These are phyloP conservation scores for Amblyopsis rosae DNA, from an alignment of 2,113 vertebrate genomes.

Conservation along the genomic window DNA sequence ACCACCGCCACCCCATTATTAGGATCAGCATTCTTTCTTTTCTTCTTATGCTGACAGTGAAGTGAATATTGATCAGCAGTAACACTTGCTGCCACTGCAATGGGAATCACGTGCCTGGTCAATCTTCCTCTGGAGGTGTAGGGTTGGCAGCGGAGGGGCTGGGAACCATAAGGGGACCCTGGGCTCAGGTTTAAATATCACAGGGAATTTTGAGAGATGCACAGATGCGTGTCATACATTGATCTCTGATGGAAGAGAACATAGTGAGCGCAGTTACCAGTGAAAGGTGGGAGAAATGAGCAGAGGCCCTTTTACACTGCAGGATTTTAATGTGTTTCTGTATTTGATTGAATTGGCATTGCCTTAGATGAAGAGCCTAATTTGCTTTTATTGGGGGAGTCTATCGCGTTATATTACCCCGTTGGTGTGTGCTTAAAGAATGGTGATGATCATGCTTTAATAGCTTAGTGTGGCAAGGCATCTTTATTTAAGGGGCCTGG, in stretches of 20 bases:
- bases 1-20: not conserved
- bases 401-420: constrained; percentile 37
- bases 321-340: constrained; percentile 32
- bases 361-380: constrained; percentile 53
- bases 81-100: constrained; percentile 61
- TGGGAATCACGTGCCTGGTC: constrained; percentile 54
- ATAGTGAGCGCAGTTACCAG: constrained; percentile 57
- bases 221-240: constrained; percentile 68
- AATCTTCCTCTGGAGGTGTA: constrained; percentile 25
- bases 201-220: constrained; percentile 47
- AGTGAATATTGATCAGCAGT: constrained; percentile 64
- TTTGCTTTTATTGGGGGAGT: constrained; percentile 54
- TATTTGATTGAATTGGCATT: constrained; percentile 48
- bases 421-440: constrained; percentile 46
- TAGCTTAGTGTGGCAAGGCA: constrained; percentile 26
- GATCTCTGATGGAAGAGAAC: constrained; percentile 61
- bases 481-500: constrained; percentile 35
- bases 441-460: constrained; percentile 35
- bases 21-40: constrained; percentile 38
- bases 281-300: constrained; percentile 42
- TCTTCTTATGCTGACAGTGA: constrained; percentile 60
- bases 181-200: constrained; percentile 57
- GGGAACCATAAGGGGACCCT: constrained; percentile 17
- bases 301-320: constrained; percentile 1
- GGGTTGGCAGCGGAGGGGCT: constrained; percentile 37